Percentiles rank a stretch among this genome's conserved stretches.
Evolutionary conservation across 2,888 invertebrate species (phyloP).

Genomic region (Mesorhabditis spiculigera): DNA sequence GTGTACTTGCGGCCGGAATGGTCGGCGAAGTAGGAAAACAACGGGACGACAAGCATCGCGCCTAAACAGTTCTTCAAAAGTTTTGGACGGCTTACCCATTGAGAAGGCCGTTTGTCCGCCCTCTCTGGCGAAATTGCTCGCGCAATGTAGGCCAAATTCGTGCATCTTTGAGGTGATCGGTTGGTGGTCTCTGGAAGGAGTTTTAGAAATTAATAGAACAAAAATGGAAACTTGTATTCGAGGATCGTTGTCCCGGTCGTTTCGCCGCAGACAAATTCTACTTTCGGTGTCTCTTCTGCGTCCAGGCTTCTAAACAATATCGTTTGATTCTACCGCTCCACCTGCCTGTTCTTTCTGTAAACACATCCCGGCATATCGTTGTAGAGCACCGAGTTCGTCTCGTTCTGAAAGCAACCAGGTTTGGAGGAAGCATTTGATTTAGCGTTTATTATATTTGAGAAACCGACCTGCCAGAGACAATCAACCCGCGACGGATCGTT

Average conservation of each 20-base stretch:
- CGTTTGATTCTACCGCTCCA: too few species aligned
- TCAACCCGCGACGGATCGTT: neutral
- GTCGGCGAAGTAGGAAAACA: neutral
- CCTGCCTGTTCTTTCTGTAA: neutral
- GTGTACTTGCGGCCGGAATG: neutral
- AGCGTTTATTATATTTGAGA: too few species aligned
- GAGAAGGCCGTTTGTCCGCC: neutral
- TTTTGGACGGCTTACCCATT: neutral
- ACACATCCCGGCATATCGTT: neutral
- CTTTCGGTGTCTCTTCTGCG: neutral
- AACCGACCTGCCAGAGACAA: neutral
- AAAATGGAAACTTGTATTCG: neutral
- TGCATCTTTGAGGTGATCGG: conserved; percentile 1
- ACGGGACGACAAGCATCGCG: neutral
- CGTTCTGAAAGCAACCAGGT: neutral
- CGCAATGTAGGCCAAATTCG: neutral
- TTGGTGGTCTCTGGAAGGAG: neutral
- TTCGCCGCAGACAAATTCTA: neutral
- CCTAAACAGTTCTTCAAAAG: neutral
- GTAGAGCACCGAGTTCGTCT: neutral
- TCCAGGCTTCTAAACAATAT: too few species aligned
- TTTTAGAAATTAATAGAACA: neutral
- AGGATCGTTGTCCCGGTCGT: neutral
- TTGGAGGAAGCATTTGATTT: neutral
- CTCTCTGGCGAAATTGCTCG: neutral